phyloP scores from a whole-genome alignment of 1,140 invertebrate genomes.

The Rhizoglyphus robini region DNA sequence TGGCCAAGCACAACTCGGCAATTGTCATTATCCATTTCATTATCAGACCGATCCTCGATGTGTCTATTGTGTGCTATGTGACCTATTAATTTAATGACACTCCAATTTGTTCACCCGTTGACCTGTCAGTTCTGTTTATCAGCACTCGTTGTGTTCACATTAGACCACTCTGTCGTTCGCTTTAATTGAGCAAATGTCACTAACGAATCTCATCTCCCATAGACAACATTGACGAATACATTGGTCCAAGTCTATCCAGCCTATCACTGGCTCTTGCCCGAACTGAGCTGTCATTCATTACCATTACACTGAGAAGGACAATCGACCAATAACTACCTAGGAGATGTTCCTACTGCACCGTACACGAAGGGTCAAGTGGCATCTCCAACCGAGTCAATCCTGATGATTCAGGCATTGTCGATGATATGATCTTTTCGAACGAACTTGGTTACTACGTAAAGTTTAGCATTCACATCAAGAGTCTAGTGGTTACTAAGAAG shows the following conservation, averaged over 20 bases:
- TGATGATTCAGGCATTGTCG: conserved; percentile 61
- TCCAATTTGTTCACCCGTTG: too few relatives aligned
- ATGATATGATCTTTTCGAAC: conserved; percentile 84
- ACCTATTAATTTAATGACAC: too few relatives aligned
- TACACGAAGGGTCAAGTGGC: conserved; percentile 65
- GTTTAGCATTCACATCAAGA: conserved; percentile 90
- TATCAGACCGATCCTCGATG: too few relatives aligned
- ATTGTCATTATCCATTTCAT: too few relatives aligned
- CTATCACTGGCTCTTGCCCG: conserved; percentile 75
- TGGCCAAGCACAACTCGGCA: too few relatives aligned
- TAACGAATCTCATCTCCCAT: not conserved
- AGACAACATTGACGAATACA: conserved; percentile 56
- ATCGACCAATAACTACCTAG: conserved; percentile 51
- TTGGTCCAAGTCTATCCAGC: conserved; percentile 79
- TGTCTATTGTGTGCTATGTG: too few relatives aligned
- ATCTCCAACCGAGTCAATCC: conserved; percentile 58
- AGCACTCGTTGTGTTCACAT: too few relatives aligned
- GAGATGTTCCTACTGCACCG: conserved; percentile 79
- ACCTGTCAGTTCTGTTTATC: too few relatives aligned
- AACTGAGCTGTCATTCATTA: conserved; percentile 95
- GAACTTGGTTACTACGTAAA: conserved; percentile 61
- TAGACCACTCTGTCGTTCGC: too few relatives aligned
- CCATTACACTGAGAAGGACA: conserved; percentile 49
- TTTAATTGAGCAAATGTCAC: too few relatives aligned
- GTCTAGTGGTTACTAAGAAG: conserved; percentile 62